Conservation (phyloP, 2,113 vertebrate species). For the Sinocyclocheilus grahami region DNA sequence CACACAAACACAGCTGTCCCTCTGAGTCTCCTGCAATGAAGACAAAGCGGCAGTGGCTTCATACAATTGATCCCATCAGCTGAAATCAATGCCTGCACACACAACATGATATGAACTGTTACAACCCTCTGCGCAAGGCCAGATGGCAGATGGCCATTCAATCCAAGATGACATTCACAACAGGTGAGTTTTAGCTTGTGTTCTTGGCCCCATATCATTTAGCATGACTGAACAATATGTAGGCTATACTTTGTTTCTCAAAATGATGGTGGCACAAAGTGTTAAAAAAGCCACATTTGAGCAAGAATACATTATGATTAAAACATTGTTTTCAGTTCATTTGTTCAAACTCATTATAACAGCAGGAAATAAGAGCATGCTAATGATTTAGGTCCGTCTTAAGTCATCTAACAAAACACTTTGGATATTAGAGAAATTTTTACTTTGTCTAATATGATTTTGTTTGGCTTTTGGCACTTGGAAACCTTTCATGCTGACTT, state of each 20-base stretch:
- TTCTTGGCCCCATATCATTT: neutral
- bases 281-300: neutral
- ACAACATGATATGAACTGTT: slow-evolving; percentile 8
- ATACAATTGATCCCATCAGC: slow-evolving; percentile 15
- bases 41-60: slow-evolving; percentile 20
- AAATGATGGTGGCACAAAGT: neutral
- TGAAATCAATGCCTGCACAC: slow-evolving; percentile 22
- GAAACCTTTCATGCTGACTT: neutral
- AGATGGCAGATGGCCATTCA: neutral
- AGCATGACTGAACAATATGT: neutral
- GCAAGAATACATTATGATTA: slow-evolving; percentile 15
- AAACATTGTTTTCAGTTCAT: neutral
- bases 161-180: neutral
- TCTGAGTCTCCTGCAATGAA: slow-evolving; percentile 7
- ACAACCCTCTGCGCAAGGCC: neutral
- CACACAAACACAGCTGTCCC: slow-evolving; percentile 32
- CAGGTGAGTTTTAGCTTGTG: neutral
- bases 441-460: neutral
- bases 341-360: slow-evolving; percentile 26
- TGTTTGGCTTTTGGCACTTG: neutral
- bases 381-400: slow-evolving; percentile 24
- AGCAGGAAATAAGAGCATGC: neutral
- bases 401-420: neutral
- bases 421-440: neutral
- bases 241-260: neutral